Conservation (phyloP, 2,888 invertebrate genomes). For the Caenorhabditis sp. region DNA sequence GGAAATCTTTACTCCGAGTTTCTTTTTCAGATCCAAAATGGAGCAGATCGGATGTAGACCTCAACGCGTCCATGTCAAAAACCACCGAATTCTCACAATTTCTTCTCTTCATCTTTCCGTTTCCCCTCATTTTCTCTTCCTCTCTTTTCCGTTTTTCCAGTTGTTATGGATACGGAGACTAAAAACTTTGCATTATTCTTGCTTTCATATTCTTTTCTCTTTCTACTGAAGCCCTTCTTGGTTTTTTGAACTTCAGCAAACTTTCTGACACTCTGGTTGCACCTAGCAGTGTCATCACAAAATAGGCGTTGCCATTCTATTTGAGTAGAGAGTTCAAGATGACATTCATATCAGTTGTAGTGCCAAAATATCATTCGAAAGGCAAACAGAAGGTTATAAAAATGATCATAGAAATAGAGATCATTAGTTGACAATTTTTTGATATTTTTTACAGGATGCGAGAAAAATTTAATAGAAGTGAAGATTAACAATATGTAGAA, state of each 20-base stretch:
- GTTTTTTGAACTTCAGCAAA: background rate
- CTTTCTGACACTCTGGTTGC: background rate
- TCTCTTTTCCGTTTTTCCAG: slow-evolving; percentile 24
- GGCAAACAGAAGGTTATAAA: background rate
- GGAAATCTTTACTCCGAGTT: background rate
- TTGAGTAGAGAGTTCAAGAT: slow-evolving; percentile 12
- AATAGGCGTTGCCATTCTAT: slow-evolving; percentile 6
- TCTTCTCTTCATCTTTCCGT: background rate
- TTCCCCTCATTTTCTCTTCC: background rate
- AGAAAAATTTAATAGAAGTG: too few relatives aligned
- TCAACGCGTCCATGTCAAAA: background rate
- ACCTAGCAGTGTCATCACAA: background rate
- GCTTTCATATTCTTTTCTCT: background rate
- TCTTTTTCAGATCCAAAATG: background rate
- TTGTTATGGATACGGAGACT: slow-evolving; percentile 41
- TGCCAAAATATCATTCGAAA: slow-evolving; percentile 5
- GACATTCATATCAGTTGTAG: background rate
- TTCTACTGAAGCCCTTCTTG: slow-evolving; percentile 8
- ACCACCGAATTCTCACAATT: background rate
- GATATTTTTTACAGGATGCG: too few relatives aligned
- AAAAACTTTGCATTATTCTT: slow-evolving; percentile 12
- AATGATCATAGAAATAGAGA: background rate
- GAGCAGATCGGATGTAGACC: background rate
- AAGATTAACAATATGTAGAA: too few relatives aligned
- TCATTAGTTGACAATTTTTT: too few relatives aligned